Conservation (phyloP, 2,888 invertebrate genomes). For the Ommatoiulus sabulosus region DNA sequence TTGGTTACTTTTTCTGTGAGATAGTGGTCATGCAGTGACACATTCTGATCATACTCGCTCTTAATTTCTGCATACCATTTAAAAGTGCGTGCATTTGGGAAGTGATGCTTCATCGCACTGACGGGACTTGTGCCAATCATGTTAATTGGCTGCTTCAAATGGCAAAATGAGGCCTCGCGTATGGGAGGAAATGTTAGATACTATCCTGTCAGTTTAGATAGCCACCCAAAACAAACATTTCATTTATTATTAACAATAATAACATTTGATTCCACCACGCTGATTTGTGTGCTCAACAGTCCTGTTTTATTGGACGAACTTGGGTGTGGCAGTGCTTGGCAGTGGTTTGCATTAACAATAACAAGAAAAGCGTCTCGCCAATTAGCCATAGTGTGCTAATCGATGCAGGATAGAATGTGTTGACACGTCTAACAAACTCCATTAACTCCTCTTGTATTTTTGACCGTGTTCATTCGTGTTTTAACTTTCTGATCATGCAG, state of each 20-base stretch:
- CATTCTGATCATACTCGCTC: background rate
- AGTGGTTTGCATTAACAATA: background rate
- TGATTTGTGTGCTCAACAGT: constrained; percentile 6
- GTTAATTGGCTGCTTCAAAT: background rate
- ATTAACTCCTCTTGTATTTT: background rate
- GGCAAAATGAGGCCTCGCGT: background rate
- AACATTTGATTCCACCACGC: constrained; percentile 8
- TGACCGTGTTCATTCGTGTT: background rate
- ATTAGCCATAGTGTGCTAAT: background rate
- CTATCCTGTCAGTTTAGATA: background rate
- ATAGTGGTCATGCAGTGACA: background rate
- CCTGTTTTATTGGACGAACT: background rate
- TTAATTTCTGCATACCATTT: background rate
- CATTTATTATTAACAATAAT: constrained; percentile 20
- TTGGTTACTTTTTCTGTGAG: no score
- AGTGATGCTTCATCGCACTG: background rate
- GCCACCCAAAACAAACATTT: constrained; percentile 23
- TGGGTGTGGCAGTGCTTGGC: background rate
- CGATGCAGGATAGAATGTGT: background rate
- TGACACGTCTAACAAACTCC: background rate
- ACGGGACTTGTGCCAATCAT: background rate
- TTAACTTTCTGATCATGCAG: no score
- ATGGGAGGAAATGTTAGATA: background rate
- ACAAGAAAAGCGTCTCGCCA: background rate
- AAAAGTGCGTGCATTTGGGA: background rate